These are phyloP conservation scores for Enchytraeus crypticus DNA, from an alignment of 2,888 invertebrate species.

Conservation along the genomic window DNA sequence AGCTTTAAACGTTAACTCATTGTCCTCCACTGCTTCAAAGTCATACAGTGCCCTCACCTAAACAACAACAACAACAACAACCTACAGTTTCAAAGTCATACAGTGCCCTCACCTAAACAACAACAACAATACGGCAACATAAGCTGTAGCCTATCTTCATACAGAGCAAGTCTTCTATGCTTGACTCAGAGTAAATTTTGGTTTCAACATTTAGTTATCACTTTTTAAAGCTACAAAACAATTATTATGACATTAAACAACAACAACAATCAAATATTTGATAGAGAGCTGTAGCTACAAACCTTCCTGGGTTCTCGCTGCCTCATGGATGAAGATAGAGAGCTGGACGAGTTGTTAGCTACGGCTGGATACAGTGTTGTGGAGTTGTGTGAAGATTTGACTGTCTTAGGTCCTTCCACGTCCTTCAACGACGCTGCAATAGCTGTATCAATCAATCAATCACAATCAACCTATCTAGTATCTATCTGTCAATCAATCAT, in stretches of 20 bases:
- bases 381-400: slow-evolving; percentile 26
- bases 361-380: slow-evolving; percentile 17
- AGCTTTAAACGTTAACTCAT: slow-evolving; percentile 87
- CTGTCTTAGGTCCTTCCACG: slow-evolving; percentile 34
- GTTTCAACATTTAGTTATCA: too few relatives aligned
- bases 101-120: slow-evolving; percentile 67
- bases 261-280: too few relatives aligned
- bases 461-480: too few relatives aligned
- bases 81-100: slow-evolving; percentile 99
- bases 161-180: too few relatives aligned
- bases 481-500: too few relatives aligned
- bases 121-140: too few relatives aligned
- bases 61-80: too few relatives aligned
- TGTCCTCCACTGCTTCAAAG: slow-evolving; percentile 98
- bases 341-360: background rate
- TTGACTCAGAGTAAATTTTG: too few relatives aligned
- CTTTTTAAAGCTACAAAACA: too few relatives aligned
- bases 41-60: slow-evolving; percentile 87
- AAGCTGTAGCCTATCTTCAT: too few relatives aligned
- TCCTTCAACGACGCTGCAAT: slow-evolving; percentile 84
- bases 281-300: background rate
- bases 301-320: slow-evolving; percentile 35
- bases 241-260: too few relatives aligned
- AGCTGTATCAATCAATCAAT: slow-evolving; percentile 58
- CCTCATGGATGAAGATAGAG: slow-evolving; percentile 8